These are phyloP conservation scores for Cyclina sinensis DNA, from an alignment of 1,140 invertebrate genomes.

Conservation along the genomic window DNA sequence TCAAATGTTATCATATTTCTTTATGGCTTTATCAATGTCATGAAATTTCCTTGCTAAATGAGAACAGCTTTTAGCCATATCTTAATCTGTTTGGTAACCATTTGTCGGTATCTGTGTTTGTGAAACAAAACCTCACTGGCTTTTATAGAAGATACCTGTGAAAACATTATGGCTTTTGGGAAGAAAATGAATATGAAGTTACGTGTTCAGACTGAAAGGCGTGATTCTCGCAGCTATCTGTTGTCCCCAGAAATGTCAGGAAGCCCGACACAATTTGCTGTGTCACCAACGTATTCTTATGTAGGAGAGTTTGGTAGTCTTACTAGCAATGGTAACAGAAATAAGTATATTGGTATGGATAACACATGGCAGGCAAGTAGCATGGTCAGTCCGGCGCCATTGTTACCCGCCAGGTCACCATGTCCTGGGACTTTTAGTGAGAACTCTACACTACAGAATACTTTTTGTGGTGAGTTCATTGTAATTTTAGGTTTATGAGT, in stretches of 20 bases:
- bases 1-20: too few species aligned
- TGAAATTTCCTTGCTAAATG: background rate
- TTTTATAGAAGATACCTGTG: background rate
- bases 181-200: slow-evolving; percentile 4
- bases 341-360: slow-evolving; percentile 3
- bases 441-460: background rate
- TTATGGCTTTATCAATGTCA: too few species aligned
- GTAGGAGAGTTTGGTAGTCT: background rate
- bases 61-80: too few species aligned
- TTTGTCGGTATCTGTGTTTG: background rate
- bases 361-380: background rate
- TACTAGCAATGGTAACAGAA: background rate
- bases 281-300: slow-evolving; percentile 10
- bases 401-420: slow-evolving; percentile 27
- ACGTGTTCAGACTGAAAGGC: slow-evolving; percentile 30
- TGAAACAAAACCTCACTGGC: background rate
- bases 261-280: slow-evolving; percentile 28
- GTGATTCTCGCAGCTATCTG: slow-evolving; percentile 54
- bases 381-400: slow-evolving; percentile 24
- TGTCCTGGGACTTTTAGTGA: background rate
- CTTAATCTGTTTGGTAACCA: too few species aligned
- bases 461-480: background rate
- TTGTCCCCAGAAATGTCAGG: slow-evolving; percentile 27
- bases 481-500: too few species aligned
- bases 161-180: slow-evolving; percentile 12